These are phyloP conservation scores for Zaprionus tsacasi DNA, from an alignment of 1,140 invertebrate species.

Conservation along the genomic window DNA sequence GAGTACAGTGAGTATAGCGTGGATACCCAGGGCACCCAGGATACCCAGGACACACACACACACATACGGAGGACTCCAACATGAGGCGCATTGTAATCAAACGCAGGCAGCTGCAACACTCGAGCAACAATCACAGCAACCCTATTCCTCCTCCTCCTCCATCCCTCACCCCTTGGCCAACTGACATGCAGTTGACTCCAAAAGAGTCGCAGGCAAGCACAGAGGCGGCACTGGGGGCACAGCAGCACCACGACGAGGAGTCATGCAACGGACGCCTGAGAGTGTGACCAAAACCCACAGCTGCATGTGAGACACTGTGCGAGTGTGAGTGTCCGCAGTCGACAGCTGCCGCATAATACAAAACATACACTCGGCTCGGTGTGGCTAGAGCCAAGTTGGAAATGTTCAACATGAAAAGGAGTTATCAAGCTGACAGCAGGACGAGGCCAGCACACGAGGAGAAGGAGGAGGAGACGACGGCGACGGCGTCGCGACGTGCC, in stretches of 20 bases:
- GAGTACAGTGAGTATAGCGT: not conserved
- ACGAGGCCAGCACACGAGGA: constrained; percentile 3
- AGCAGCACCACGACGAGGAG: constrained; percentile 19
- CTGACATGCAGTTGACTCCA: constrained; percentile 77
- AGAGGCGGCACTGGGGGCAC: constrained; percentile 3
- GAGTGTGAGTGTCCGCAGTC: constrained; percentile 52
- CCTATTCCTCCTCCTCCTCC: not conserved
- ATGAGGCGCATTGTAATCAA: constrained; percentile 78
- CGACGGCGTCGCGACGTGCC: constrained; percentile 42
- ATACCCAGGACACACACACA: not conserved
- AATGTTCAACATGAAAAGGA: constrained; percentile 81
- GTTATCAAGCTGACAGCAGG: constrained; percentile 74
- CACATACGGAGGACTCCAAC: constrained; percentile 30
- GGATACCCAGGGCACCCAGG: constrained; percentile 6
- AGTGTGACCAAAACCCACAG: constrained; percentile 45
- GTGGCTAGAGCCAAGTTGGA: constrained; percentile 64
- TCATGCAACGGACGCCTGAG: constrained; percentile 68
- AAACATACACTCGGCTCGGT: constrained; percentile 39
- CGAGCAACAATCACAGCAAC: constrained; percentile 57
- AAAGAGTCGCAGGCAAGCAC: constrained; percentile 54
- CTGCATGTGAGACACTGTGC: constrained; percentile 33
- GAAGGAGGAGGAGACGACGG: not conserved
- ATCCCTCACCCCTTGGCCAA: not conserved
- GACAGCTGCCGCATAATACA: constrained; percentile 76
- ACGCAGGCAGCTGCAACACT: constrained; percentile 71